Base-by-base conservation (phyloP, 2,888 invertebrate species). In the Strigamia maritima region DNA sequence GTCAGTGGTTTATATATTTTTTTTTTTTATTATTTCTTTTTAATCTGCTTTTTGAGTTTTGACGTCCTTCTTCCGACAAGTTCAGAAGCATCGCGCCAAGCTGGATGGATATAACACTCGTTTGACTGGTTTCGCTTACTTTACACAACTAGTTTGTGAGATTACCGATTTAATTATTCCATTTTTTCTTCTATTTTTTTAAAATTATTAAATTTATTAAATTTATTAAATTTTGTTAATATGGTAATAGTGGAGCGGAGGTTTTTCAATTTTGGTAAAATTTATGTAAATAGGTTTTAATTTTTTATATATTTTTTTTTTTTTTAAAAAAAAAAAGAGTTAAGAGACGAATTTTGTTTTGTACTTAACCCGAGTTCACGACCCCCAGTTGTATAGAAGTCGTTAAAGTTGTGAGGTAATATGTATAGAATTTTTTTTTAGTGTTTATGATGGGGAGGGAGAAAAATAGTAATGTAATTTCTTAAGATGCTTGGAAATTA, bases 151-250 rank as follows among this genome's bases (percentile, higher is more conserved):
- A 70, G 70, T 70, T 70, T 70, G 24, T 16, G 28, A 70, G 70
- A 70, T 70, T 70, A 70, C 24, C 70, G 70, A 16, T 70, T 70
- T 70, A 70, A 70, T 70, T 70, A 70, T 70, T 70, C 70, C 16
- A 16, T 70, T 70, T 70, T 70, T 70, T 70, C 22, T 19, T 60
- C n/a, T n/a, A n/a, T n/a, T n/a, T n/a, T n/a, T n/a, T n/a, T n/a
- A n/a, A n/a, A n/a, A n/a, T n/a, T n/a, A n/a, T n/a, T n/a, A n/a
- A n/a, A n/a, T 54, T 19, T 54, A 19, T 54, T 54, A 3, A 3
- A 19, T 54, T 54, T 54, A 19, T 54, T 54, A 8, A 19, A 19
- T 54, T 70, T 14, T 28, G 12, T 70, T 70, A 28, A 26, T 26
- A 26, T 54, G n/a, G 35, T 8, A 49, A 49, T 49, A 16, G n/a